phyloP scores from a whole-genome alignment of 2,797 vertebrate species.

The Calcarius lapponicus region DNA sequence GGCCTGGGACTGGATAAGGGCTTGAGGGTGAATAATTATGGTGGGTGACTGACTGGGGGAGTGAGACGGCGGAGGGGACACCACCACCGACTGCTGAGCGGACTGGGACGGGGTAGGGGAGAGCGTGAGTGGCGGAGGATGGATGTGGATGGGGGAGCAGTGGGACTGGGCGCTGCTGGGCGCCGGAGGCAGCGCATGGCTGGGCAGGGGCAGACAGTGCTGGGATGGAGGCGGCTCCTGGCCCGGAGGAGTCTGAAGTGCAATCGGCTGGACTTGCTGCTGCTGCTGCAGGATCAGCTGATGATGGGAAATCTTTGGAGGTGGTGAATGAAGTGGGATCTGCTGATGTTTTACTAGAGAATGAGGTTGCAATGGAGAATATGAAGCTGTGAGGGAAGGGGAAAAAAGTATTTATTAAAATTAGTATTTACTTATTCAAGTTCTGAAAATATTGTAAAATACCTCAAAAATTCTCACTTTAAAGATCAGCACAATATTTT shows the following conservation, averaged over 20 bases:
- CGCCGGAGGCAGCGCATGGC: slow-evolving; percentile 73
- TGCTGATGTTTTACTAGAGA: slow-evolving; percentile 88
- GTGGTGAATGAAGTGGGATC: slow-evolving; percentile 78
- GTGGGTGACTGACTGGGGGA: slow-evolving; percentile 85
- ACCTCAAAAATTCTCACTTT: background rate
- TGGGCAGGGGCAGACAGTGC: slow-evolving; percentile 81
- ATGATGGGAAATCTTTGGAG: slow-evolving; percentile 83
- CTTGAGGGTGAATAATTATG: slow-evolving; percentile 83
- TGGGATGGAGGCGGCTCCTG: slow-evolving; percentile 79
- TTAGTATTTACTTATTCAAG: slow-evolving; percentile 61
- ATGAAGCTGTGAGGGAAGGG: slow-evolving; percentile 83
- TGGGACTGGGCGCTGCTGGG: slow-evolving; percentile 72
- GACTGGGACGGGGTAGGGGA: slow-evolving; percentile 80
- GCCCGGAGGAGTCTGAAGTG: slow-evolving; percentile 81
- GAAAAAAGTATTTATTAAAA: slow-evolving; percentile 27
- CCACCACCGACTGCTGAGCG: slow-evolving; percentile 86
- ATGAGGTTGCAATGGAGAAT: slow-evolving; percentile 90
- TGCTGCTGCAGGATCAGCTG: slow-evolving; percentile 86
- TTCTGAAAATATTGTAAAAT: background rate
- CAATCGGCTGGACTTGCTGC: slow-evolving; percentile 88
- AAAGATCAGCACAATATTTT: background rate
- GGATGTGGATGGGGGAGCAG: slow-evolving; percentile 72
- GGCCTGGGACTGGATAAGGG: slow-evolving; percentile 78
- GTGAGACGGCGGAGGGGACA: slow-evolving; percentile 84
- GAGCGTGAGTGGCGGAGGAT: slow-evolving; percentile 72